Conservation (phyloP, 1,140 invertebrate genomes). For the Drosophila equinoxialis region DNA sequence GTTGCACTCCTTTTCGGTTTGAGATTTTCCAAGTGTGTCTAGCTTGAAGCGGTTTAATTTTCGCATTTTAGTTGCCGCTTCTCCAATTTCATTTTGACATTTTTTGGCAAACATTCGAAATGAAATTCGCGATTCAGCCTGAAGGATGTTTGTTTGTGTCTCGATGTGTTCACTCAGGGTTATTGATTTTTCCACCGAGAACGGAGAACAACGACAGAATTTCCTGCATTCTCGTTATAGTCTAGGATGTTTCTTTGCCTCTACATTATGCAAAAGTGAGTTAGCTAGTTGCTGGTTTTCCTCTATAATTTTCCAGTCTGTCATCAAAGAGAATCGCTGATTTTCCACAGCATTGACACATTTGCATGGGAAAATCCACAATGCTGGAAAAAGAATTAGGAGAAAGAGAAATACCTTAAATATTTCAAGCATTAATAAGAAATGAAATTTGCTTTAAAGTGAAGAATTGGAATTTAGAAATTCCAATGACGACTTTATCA, state of each 20-base stretch:
- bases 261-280: constrained; percentile 5
- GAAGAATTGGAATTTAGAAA: neutral
- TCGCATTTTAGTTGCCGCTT: neutral
- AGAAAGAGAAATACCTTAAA: neutral
- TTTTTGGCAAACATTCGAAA: constrained; percentile 25
- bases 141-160: neutral
- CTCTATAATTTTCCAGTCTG: neutral
- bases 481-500: constrained; percentile 23
- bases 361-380: neutral
- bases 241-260: neutral
- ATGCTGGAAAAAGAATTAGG: neutral
- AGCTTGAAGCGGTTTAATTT: neutral
- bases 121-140: constrained; percentile 1
- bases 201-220: neutral
- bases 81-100: constrained; percentile 44
- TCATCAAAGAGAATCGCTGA: constrained; percentile 1
- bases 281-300: constrained; percentile 1
- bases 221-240: neutral
- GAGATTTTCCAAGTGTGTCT: neutral
- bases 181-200: constrained; percentile 4
- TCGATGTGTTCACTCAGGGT: neutral
- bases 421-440: neutral
- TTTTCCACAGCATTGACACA: neutral
- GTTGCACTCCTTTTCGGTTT: neutral
- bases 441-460: neutral